phyloP scores from a whole-genome alignment of 2,113 vertebrate species.

The Cyphomyrus discorhynchus region DNA sequence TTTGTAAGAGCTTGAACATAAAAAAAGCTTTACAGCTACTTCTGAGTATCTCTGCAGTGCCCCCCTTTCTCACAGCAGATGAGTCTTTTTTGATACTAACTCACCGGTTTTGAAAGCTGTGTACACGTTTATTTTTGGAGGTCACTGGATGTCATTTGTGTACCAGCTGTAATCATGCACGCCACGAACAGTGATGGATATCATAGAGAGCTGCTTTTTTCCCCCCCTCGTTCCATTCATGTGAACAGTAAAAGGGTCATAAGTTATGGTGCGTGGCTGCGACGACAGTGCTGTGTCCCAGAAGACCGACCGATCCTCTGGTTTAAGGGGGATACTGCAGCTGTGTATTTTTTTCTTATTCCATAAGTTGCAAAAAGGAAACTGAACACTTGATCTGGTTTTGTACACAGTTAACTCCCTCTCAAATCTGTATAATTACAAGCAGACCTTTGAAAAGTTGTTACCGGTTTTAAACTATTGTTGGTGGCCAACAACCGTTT shows the following conservation, averaged over 20 bases:
- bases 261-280: constrained; percentile 35
- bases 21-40: constrained; percentile 63
- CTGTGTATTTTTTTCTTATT: constrained; percentile 27
- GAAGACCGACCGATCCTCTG: constrained; percentile 18
- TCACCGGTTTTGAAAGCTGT: constrained; percentile 19
- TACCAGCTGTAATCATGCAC: constrained; percentile 17
- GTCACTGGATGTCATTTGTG: constrained; percentile 20
- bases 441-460: constrained; percentile 66
- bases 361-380: constrained; percentile 25
- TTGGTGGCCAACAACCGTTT: constrained; percentile 88
- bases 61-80: constrained; percentile 61
- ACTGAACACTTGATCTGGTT: constrained; percentile 30
- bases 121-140: constrained; percentile 18
- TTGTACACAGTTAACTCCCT: constrained; percentile 35
- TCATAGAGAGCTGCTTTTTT: constrained; percentile 24
- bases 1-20: constrained; percentile 80
- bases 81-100: constrained; percentile 21
- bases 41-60: constrained; percentile 54
- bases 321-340: constrained; percentile 37
- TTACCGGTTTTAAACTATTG: constrained; percentile 72
- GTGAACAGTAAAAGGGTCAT: constrained; percentile 16
- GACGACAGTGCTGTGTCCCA: background rate
- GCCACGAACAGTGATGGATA: constrained; percentile 16
- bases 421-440: constrained; percentile 47
- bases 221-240: background rate